Evolutionary conservation across 2,888 invertebrate species (phyloP).

Genomic region (Saturnia japonica): DNA sequence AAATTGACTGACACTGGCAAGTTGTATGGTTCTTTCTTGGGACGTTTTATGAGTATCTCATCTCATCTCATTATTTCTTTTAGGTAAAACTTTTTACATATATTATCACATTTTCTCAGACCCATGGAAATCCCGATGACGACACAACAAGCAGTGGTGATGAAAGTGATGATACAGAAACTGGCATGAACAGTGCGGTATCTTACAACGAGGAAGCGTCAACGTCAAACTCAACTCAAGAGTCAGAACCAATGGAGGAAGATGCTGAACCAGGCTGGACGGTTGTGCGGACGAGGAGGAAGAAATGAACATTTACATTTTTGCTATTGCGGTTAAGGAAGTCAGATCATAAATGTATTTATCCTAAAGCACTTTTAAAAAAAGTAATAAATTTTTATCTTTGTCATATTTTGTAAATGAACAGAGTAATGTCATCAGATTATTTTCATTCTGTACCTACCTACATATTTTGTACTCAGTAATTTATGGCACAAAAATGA

Average conservation of each 20-base stretch:
- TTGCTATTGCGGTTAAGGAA: not conserved
- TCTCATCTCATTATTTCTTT: not conserved
- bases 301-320: slow-evolving; percentile 62
- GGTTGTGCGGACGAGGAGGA: slow-evolving; percentile 79
- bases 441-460: not conserved
- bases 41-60: not conserved
- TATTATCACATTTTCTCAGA: slow-evolving; percentile 45
- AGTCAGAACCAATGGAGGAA: slow-evolving; percentile 69
- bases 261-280: slow-evolving; percentile 86
- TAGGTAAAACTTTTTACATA: no score
- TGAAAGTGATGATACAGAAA: slow-evolving; percentile 59
- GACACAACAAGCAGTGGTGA: slow-evolving; percentile 70
- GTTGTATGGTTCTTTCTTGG: slow-evolving; percentile 4
- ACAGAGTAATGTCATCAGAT: not conserved
- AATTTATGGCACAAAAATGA: no score
- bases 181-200: slow-evolving; percentile 44
- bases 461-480: no score
- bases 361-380: not conserved
- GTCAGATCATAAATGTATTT: not conserved
- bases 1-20: no score
- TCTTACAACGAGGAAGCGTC: slow-evolving; percentile 32
- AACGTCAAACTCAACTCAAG: slow-evolving; percentile 43
- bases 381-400: not conserved
- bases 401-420: not conserved
- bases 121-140: slow-evolving; percentile 75